Evolutionary conservation across 1,140 invertebrate species (phyloP), one percentile per base, ranked within the genome.

Genomic region (Leptinotarsa defecta): DNA sequence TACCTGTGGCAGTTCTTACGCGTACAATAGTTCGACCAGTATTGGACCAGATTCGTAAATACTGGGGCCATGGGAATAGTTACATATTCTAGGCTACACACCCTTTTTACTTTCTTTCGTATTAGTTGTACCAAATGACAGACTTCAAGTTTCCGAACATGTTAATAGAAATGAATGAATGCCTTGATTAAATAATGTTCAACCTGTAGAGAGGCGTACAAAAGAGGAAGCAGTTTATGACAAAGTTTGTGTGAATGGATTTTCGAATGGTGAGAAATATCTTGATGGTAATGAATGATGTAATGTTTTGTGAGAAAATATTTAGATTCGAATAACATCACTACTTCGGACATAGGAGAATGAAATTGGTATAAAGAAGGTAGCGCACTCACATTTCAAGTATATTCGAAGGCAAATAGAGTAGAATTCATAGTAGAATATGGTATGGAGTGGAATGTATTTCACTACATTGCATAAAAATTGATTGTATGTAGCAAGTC

Each of bases 51-150:
- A 57, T 17, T 57, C 52, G 52, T 19, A 57, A 15, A 17, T 57
- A 43, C 34, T 43, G 34, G 34, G 52, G 52, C 15, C 65, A 22
- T 68, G 65, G 65, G 65, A 68, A 68, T 68, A 24, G 65, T 68
- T 24, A 68, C 65, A 68, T 22, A 24, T 68, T 34, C 65, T 68
- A 24, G 65, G 27, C 27, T 68, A 68, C 65, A 68, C 65, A 68
- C 65, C 65, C 65, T 68, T 68, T 68, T 68, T 68, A 43, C 65
- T 68, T 68, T 68, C 24, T 43, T 43, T 68, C 20, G 27, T 24
- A 68, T 68, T 68, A 68, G 43, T 68, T 27, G 65, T 68, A 24
- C 65, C n/a, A 27, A 68, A 68, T 68, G 65, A 68, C 65, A 68
- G 65, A 68, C 65, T 68, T 68, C 65, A 68, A 43, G 43, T 68